Evolutionary conservation across 2,797 vertebrate species (phyloP).

Genomic region (Gymnopithys bicolor): DNA sequence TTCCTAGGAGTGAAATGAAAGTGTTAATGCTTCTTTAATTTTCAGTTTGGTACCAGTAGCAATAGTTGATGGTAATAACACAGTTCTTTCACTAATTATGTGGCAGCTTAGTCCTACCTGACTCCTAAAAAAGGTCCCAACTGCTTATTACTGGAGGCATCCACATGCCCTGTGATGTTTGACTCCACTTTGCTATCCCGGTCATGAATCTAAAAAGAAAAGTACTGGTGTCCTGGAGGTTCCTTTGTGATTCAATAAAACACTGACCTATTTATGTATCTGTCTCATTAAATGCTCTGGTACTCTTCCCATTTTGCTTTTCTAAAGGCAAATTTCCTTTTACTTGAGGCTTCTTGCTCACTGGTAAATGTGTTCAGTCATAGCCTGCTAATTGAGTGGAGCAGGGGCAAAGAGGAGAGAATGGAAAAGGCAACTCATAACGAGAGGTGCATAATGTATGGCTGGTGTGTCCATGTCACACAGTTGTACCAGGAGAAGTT

Average conservation of each 20-base stretch:
- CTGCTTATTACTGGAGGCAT: not conserved
- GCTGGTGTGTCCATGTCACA: not conserved
- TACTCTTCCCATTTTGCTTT: not conserved
- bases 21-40: not conserved
- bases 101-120: not conserved
- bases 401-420: not conserved
- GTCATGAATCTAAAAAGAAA: not conserved
- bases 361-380: not conserved
- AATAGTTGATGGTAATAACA: not conserved
- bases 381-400: not conserved
- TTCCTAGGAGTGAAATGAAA: not conserved
- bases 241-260: not conserved
- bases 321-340: not conserved
- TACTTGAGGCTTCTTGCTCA: not conserved
- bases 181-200: not conserved
- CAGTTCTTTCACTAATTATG: not conserved
- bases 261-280: conserved; percentile 6
- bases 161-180: not conserved
- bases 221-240: not conserved
- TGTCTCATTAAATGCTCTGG: not conserved
- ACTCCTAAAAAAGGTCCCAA: not conserved
- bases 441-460: not conserved
- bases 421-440: not conserved
- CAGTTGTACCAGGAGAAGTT: not conserved
- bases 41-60: not conserved